Evolutionary conservation across 1,140 invertebrate species (phyloP).

Genomic region (Lordiphosa collinella): DNA sequence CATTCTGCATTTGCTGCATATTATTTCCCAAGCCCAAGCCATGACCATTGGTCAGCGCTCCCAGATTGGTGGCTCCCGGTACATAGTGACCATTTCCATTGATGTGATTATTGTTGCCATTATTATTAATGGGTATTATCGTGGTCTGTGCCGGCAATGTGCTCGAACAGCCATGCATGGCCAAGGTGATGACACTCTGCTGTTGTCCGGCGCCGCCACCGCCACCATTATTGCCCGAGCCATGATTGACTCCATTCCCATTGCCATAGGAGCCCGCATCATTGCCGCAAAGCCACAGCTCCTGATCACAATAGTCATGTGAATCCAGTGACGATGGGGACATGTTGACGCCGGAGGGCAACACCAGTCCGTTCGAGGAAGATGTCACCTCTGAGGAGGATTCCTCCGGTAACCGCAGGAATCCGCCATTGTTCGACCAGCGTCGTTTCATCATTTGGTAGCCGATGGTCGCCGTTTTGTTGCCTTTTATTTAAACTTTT

Average conservation of each 20-base stretch:
- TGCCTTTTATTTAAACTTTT: slow-evolving; percentile 40
- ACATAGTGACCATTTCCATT: slow-evolving; percentile 50
- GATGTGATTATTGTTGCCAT: slow-evolving; percentile 22
- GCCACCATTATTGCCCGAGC: too few relatives aligned
- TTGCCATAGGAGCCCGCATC: slow-evolving; percentile 61
- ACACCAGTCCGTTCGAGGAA: slow-evolving; percentile 82
- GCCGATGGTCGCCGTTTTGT: slow-evolving; percentile 71
- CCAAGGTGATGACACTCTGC: slow-evolving; percentile 69
- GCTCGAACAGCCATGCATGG: slow-evolving; percentile 58
- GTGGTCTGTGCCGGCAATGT: slow-evolving; percentile 72
- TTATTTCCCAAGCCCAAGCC: slow-evolving; percentile 39
- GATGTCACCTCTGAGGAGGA: slow-evolving; percentile 88
- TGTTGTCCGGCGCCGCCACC: slow-evolving; percentile 36
- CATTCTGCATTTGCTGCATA: slow-evolving; percentile 64
- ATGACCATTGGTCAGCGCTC: slow-evolving; percentile 49
- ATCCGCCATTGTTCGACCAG: slow-evolving; percentile 85
- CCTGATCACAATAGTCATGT: slow-evolving; percentile 85
- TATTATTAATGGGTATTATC: slow-evolving; percentile 79
- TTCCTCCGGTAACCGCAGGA: slow-evolving; percentile 85
- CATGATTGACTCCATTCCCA: not conserved
- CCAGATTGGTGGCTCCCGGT: slow-evolving; percentile 55
- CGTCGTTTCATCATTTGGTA: slow-evolving; percentile 85
- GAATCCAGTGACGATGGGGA: slow-evolving; percentile 85
- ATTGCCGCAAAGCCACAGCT: slow-evolving; percentile 88
- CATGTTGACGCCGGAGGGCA: slow-evolving; percentile 83